Percentiles rank a stretch among this genome's conserved stretches.
phyloP scores from a whole-genome alignment of 2,113 vertebrate species.

The Crotalus horridus region DNA sequence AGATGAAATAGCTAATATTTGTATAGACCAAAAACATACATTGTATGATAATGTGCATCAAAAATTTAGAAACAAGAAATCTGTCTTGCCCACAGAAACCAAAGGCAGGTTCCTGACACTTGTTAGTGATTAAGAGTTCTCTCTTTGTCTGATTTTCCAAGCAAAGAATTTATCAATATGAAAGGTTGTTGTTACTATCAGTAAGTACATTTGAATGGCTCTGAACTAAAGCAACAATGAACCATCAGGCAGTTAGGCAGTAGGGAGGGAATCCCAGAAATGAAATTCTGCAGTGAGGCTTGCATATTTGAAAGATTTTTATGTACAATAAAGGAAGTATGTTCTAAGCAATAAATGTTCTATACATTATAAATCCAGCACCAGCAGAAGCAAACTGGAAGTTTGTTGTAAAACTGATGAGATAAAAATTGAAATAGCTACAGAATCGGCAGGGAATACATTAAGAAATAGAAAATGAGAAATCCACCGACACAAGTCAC shows the following conservation, averaged over 20 bases:
- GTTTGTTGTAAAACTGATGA: not conserved
- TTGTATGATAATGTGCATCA: not conserved
- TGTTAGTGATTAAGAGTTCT: conserved; percentile 13
- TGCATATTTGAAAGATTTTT: conserved; percentile 13
- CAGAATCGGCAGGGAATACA: not conserved
- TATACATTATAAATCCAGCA: conserved; percentile 10
- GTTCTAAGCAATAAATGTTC: conserved; percentile 16
- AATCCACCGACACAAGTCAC: not conserved
- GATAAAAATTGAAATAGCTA: conserved; percentile 9
- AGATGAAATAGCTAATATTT: conserved; percentile 19
- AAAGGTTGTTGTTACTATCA: not conserved
- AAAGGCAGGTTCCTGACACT: conserved; percentile 15
- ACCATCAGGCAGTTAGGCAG: conserved; percentile 23
- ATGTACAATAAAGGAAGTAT: conserved; percentile 9
- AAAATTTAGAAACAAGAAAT: conserved; percentile 12
- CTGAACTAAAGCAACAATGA: conserved; percentile 20
- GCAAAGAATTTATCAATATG: not conserved
- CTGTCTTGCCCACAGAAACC: not conserved
- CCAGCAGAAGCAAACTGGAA: not conserved
- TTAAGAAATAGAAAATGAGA: conserved; percentile 1
- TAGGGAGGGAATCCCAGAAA: conserved; percentile 14
- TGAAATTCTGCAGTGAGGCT: conserved; percentile 22
- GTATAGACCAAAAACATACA: not conserved
- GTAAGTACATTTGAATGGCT: conserved; percentile 10
- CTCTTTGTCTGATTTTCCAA: conserved; percentile 4